These are phyloP conservation scores for Silvanus unidentatus DNA, from an alignment of 2,888 invertebrate genomes.

Conservation along the genomic window DNA sequence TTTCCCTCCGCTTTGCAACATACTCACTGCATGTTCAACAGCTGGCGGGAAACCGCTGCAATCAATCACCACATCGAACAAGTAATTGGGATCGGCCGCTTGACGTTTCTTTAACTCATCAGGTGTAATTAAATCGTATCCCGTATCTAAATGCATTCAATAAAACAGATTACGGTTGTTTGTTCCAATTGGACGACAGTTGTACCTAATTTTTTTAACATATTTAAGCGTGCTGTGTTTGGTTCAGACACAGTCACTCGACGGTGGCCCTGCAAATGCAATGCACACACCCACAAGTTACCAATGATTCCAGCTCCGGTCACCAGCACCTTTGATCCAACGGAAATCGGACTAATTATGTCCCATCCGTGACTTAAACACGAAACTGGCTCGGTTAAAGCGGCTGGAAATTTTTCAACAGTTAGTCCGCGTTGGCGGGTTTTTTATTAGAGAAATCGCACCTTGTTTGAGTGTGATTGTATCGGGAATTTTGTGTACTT, in stretches of 20 bases:
- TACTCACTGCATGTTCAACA: constrained; percentile 56
- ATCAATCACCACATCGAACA: constrained; percentile 63
- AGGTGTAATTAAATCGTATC: constrained; percentile 54
- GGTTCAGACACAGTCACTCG: constrained; percentile 66
- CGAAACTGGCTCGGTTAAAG: constrained; percentile 63
- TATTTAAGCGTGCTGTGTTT: constrained; percentile 49
- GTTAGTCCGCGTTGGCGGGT: too few species aligned
- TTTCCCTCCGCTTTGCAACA: constrained; percentile 57
- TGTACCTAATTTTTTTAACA: constrained; percentile 52
- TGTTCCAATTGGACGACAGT: constrained; percentile 12
- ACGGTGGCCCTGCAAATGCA: constrained; percentile 64
- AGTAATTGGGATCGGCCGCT: constrained; percentile 40
- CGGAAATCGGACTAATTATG: constrained; percentile 53
- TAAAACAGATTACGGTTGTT: not conserved
- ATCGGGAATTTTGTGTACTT: constrained; percentile 56
- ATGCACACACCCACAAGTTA: constrained; percentile 59
- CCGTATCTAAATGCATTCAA: constrained; percentile 53
- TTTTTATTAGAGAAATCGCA: constrained; percentile 24
- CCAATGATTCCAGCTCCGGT: constrained; percentile 71
- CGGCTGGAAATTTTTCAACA: constrained; percentile 51
- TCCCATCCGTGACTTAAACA: constrained; percentile 67
- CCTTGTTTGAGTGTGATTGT: constrained; percentile 56
- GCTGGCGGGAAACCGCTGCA: constrained; percentile 68
- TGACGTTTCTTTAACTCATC: constrained; percentile 47
- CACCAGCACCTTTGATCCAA: constrained; percentile 58